These are phyloP conservation scores for Melanotaenia boesemani DNA, from an alignment of 2,797 vertebrate genomes.

Conservation along the genomic window DNA sequence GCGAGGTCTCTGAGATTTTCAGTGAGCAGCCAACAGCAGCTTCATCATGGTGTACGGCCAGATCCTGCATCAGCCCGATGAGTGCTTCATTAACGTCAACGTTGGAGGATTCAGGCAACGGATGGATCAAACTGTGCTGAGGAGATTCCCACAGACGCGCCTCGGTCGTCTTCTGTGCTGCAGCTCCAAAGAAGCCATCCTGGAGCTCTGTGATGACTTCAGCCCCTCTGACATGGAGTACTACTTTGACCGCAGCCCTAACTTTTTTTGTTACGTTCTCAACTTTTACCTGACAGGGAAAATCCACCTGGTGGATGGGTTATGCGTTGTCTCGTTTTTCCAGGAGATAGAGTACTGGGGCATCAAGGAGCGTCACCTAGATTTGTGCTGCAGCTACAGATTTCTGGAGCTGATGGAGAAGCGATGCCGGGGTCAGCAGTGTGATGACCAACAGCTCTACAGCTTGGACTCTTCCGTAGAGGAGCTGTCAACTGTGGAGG, in stretches of 20 bases:
- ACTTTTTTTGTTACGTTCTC: constrained; percentile 90
- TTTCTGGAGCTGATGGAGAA: constrained; percentile 90
- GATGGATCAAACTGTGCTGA: constrained; percentile 86
- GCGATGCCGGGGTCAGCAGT: constrained; percentile 86
- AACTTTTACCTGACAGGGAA: constrained; percentile 96
- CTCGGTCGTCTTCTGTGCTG: constrained; percentile 91
- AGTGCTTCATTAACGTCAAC: constrained; percentile 89
- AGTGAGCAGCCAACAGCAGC: neutral
- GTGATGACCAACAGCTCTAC: constrained; percentile 76
- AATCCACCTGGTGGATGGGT: constrained; percentile 93
- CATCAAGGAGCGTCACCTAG: constrained; percentile 91
- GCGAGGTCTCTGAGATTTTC: constrained; percentile 26
- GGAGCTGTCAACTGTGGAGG: constrained; percentile 87
- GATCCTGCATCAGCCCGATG: constrained; percentile 86
- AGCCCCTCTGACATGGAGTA: constrained; percentile 91
- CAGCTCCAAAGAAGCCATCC: constrained; percentile 88
- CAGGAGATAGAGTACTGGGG: constrained; percentile 99
- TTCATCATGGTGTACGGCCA: constrained; percentile 92
- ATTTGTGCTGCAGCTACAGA: constrained; percentile 89
- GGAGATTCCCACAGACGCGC: constrained; percentile 92
- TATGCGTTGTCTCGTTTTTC: constrained; percentile 92
- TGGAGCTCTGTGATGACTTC: constrained; percentile 96
- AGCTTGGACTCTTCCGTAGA: constrained; percentile 85
- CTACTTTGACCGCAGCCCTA: constrained; percentile 95
- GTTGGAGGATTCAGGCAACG: constrained; percentile 94